Conservation (phyloP, 2,797 vertebrate genomes). For the Phrynocephalus forsythii region DNA sequence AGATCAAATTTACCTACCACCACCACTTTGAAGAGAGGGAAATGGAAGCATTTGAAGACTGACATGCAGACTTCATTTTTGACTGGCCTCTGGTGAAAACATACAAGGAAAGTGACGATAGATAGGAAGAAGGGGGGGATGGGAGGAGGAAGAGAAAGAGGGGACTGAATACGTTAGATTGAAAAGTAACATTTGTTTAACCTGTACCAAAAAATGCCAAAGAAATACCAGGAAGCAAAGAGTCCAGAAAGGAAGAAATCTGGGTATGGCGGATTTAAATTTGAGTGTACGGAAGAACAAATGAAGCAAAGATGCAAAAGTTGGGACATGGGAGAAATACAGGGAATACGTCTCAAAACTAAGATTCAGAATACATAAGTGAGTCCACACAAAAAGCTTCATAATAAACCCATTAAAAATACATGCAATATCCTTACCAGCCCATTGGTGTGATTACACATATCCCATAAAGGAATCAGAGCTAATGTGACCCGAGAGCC, state of each 20-base stretch:
- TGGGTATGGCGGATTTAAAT: background rate
- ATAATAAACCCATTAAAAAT: constrained; percentile 28
- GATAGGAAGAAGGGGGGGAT: too few species aligned
- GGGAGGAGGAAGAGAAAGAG: background rate
- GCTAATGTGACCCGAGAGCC: constrained; percentile 94
- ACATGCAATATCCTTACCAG: constrained; percentile 82
- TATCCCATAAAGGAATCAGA: constrained; percentile 97
- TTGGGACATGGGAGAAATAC: background rate
- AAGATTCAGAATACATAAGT: background rate
- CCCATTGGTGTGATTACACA: constrained; percentile 98
- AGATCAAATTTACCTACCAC: too few species aligned
- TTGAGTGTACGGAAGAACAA: background rate
- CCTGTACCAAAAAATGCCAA: background rate
- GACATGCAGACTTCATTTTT: background rate
- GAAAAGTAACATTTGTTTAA: background rate
- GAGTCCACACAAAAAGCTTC: background rate
- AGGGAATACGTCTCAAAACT: too few species aligned
- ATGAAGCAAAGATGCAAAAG: background rate
- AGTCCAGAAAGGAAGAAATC: background rate
- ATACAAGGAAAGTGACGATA: background rate
- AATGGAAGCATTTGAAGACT: background rate
- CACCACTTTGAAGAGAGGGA: background rate
- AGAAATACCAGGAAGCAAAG: background rate
- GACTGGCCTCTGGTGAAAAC: too few species aligned
- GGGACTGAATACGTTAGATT: too few species aligned